Evolutionary conservation across 2,888 invertebrate genomes (phyloP), one percentile per base, ranked within the genome.

Genomic region (Ischnura elegans): DNA sequence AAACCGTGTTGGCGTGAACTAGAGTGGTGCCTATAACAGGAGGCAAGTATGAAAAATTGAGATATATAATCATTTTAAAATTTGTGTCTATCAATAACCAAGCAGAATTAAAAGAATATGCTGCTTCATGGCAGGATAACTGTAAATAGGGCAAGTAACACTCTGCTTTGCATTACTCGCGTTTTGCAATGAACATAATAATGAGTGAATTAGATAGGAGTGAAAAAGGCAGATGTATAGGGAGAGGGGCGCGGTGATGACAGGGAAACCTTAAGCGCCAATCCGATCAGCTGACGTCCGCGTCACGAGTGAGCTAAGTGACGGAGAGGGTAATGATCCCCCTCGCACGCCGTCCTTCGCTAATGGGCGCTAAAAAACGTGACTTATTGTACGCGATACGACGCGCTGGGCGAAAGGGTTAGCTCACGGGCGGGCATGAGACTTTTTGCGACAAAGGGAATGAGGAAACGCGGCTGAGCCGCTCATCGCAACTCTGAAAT

Each of bases 281-380:
- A 86, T 86, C 46, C 86, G 86, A 45, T 86, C 86, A 86, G 86
- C 86, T 86, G 43, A 86, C 46, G 86, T 86, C 86, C n/a, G 25
- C 25, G 86, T 86, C 86, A 86, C 86, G 46, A 86, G 86, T 45
- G 86, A 86, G 43, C 86, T 86, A 86, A 86, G 86, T 86, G 86
- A 86, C 86, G 36, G 86, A 86, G 86, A 43, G 85, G 86, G 86
- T 86, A 86, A 86, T 86, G 86, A 86, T 86, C 46, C 86, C 86
- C 25, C 61, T n/a, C 61, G 21, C 76, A 29, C 51, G 51, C 76
- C 76, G 76, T 76, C 76, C 76, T 76, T 76, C 76, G 76, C 76
- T 76, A 76, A 76, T 76, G 76, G 76, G 43, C 45, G 86, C 46
- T 45, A 86, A 86, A 46, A 86, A 86, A 86, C 45, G 86, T 86